phyloP scores from a whole-genome alignment of 1,140 invertebrate species.

The Drosophila sp. region DNA sequence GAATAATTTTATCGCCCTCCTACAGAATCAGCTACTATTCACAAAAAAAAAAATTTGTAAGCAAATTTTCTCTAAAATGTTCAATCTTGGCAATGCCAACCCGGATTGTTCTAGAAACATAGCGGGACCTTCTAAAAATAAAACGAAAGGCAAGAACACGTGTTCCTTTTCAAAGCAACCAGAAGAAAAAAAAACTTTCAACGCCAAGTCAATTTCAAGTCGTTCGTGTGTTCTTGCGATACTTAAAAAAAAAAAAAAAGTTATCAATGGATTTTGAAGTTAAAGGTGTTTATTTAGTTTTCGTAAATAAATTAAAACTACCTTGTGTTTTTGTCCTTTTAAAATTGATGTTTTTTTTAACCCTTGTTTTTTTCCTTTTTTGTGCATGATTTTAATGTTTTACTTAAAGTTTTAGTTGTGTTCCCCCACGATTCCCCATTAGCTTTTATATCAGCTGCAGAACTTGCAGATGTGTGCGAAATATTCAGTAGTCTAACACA shows the following conservation, averaged over 20 bases:
- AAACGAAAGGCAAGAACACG: not conserved
- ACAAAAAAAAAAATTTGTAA: too few relatives aligned
- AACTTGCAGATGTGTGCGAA: constrained; percentile 23
- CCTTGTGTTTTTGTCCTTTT: constrained; percentile 16
- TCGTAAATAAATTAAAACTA: constrained; percentile 15
- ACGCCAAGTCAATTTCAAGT: not conserved
- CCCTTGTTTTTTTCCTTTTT: constrained; percentile 26
- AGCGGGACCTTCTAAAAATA: constrained; percentile 5
- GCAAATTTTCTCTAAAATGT: too few relatives aligned
- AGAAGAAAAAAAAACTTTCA: not conserved
- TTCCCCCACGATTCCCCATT: constrained; percentile 1
- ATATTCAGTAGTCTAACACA: constrained; percentile 27
- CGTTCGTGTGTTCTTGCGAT: not conserved
- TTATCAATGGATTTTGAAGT: constrained; percentile 19
- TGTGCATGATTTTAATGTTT: constrained; percentile 23
- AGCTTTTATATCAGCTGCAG: constrained; percentile 19
- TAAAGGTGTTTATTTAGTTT: constrained; percentile 13
- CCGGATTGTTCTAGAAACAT: not conserved
- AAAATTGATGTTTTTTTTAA: constrained; percentile 19
- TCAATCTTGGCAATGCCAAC: not conserved
- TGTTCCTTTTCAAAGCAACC: not conserved
- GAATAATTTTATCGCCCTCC: too few relatives aligned
- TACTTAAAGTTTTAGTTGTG: constrained; percentile 18
- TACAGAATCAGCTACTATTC: too few relatives aligned
- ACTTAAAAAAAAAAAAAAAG: not conserved